Percentiles rank a stretch among this genome's conserved stretches.
Conservation (phyloP, 2,888 invertebrate species). For the Lasioglossum marginatum region DNA sequence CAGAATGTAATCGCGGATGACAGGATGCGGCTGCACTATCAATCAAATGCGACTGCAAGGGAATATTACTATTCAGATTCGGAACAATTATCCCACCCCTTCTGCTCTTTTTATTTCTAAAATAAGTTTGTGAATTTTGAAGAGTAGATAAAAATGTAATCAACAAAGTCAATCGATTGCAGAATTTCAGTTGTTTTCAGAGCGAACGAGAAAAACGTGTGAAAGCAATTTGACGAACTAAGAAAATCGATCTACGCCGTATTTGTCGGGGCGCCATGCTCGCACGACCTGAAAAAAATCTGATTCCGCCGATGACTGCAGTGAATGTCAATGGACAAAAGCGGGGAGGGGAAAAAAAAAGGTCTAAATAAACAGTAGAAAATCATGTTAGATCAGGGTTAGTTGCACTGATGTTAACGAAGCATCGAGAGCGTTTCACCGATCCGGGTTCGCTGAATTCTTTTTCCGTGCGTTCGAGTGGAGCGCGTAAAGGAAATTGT, state of each 20-base stretch:
- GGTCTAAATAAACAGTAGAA: conserved; percentile 45
- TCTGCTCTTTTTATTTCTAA: not conserved
- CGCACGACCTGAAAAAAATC: not conserved
- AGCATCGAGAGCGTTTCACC: conserved; percentile 47
- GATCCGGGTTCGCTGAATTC: conserved; percentile 29
- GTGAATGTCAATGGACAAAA: conserved; percentile 25
- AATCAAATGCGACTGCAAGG: not conserved
- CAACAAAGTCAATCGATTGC: too few relatives aligned
- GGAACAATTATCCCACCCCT: not conserved
- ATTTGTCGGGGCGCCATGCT: not conserved
- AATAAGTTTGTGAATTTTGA: not conserved
- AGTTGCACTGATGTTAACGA: conserved; percentile 56
- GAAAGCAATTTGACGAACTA: not conserved
- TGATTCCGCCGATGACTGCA: conserved; percentile 13
- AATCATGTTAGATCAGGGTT: conserved; percentile 50
- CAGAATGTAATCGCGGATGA: not conserved
- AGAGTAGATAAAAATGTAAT: too few relatives aligned
- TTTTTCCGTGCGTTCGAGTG: conserved; percentile 26
- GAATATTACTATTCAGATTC: not conserved
- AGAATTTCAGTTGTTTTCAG: not conserved
- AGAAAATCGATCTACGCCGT: not conserved
- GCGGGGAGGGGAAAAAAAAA: conserved; percentile 2
- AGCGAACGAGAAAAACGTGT: not conserved
- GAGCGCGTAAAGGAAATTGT: conserved; percentile 37
- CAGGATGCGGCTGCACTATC: not conserved